Base-by-base conservation (phyloP, 2,113 vertebrate genomes). In the Beaufortia kweichowensis region DNA sequence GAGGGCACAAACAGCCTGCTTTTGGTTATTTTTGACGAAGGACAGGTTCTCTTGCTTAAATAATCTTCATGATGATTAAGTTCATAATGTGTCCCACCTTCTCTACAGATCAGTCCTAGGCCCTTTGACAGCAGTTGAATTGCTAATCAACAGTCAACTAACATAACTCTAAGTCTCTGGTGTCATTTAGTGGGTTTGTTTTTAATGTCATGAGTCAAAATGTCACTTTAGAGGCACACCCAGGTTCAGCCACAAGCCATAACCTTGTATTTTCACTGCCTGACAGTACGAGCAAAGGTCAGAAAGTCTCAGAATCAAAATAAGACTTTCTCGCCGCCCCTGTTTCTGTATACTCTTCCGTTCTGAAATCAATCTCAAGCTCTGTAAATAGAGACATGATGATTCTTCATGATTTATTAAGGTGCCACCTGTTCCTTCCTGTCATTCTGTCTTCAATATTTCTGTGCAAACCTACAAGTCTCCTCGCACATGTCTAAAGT, bases 391-490 rank as follows among this genome's bases (percentile, higher is more conserved):
- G 53, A 39, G 29, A 70, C 60, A 71, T 64, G 60, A 82, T 73
- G 65, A 65, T 23, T 14, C 63, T 82, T 79, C 60, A 76, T 82
- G 31, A 82, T 82, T 82, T 79, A 82, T 79, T 73, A 76, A 79
- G 48, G 65, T 56, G 55, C 60, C 46, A 71, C 64, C 65, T 76
- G 66, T 73, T 56, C 67, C 66, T 29, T 21, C 53, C 23, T 59
- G 76, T 55, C 33, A 35, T 71, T 68, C 21, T 60, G n/a, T 61
- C 62, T 69, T 77, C 55, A 48, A 71, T 75, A 72, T 76, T 76
- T 72, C 53, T 60, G 59, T 39, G 50, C 67, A 69, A 81, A 78
- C 65, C 63, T 67, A 11, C 46, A 31, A 57, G 67, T 78, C 64
- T 76, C 48, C 69, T 64, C 39, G 28, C 67, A 12, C 60, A 39